Percentiles rank a stretch among this genome's conserved stretches.
Conservation (phyloP, 2,797 vertebrate genomes). For the Coreius guichenoti region DNA sequence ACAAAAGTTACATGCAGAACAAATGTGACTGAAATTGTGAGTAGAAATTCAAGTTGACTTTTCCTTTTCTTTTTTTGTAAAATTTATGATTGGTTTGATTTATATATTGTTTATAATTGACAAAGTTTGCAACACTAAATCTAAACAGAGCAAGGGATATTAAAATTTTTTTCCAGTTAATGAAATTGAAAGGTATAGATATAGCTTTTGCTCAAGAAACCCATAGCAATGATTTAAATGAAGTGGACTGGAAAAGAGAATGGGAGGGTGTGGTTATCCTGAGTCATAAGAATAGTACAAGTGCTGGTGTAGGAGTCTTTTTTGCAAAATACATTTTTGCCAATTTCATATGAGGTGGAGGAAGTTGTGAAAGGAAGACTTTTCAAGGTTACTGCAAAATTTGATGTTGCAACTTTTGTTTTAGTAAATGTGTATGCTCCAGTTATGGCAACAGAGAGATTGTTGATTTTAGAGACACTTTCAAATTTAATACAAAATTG, state of each 20-base stretch:
- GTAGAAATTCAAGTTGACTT: background rate
- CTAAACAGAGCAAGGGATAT: background rate
- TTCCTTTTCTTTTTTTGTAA: background rate
- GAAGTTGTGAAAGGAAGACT: background rate
- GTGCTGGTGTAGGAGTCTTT: background rate
- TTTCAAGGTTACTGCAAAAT: background rate
- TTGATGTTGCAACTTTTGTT: background rate
- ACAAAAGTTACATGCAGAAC: background rate
- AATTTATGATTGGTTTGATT: background rate
- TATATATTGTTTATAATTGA: background rate
- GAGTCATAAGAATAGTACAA: background rate
- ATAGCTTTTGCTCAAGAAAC: background rate
- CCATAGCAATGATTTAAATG: background rate
- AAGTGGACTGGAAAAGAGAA: background rate
- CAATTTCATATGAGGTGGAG: background rate
- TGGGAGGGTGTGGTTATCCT: background rate
- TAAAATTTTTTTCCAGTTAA: background rate
- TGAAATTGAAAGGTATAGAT: background rate
- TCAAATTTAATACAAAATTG: background rate
- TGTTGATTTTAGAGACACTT: background rate
- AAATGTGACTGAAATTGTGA: background rate
- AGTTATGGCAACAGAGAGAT: background rate
- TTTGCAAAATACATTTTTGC: background rate
- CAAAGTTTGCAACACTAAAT: background rate
- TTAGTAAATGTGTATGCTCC: background rate